Percentiles rank a stretch among this genome's conserved stretches.
phyloP scores from a whole-genome alignment of 2,888 invertebrate genomes.

The Limnephilus auricula region DNA sequence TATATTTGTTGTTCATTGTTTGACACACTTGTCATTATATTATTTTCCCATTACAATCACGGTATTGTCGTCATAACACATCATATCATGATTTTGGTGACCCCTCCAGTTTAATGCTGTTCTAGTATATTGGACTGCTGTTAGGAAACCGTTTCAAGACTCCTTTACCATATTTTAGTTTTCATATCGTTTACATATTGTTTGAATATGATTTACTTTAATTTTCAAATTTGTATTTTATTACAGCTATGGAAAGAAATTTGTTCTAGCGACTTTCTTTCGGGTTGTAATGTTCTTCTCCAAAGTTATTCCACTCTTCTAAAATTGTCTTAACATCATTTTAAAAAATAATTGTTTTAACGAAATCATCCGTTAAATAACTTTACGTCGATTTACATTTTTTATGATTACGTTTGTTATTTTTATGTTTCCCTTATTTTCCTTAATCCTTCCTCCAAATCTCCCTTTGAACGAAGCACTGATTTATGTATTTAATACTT shows the following conservation, averaged over 20 bases:
- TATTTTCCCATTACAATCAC: background rate
- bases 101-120: constrained; percentile 6
- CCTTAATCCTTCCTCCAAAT: background rate
- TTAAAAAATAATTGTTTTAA: background rate
- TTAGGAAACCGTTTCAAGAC: constrained; percentile 50
- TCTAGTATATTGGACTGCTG: constrained; percentile 55
- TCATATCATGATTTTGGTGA: background rate
- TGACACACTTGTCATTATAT: constrained; percentile 6
- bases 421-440: background rate
- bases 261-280: background rate
- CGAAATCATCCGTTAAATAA: background rate
- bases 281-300: background rate
- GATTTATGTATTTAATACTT: constrained; percentile 6
- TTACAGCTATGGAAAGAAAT: background rate
- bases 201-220: background rate
- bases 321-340: background rate
- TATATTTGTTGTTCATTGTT: constrained; percentile 2
- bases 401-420: background rate
- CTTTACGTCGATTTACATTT: background rate
- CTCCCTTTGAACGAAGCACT: constrained; percentile 3
- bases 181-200: background rate
- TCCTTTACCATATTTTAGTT: constrained; percentile 10
- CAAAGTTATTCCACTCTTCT: background rate
- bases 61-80: constrained; percentile 21
- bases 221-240: background rate